These are phyloP conservation scores for Mergus octosetaceus DNA, from an alignment of 2,797 vertebrate species.

Conservation along the genomic window DNA sequence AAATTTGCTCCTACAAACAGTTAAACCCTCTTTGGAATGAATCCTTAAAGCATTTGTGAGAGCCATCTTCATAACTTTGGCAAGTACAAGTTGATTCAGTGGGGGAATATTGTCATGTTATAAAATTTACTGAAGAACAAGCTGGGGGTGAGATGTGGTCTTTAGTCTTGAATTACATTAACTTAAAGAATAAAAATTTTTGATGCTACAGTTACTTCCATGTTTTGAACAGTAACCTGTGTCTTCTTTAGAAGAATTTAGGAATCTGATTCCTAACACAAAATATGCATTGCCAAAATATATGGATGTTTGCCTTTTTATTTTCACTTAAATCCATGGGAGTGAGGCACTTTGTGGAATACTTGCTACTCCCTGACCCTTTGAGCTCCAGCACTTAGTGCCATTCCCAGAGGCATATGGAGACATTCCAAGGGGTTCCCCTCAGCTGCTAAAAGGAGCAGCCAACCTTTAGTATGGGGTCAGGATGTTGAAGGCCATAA, in stretches of 20 bases:
- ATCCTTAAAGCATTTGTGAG: background rate
- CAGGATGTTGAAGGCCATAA: background rate
- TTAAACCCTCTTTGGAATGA: background rate
- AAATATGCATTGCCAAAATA: background rate
- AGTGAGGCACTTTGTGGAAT: background rate
- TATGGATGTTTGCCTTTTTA: background rate
- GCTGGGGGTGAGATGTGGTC: background rate
- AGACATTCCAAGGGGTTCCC: rapidly evolving
- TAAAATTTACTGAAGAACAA: background rate
- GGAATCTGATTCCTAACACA: background rate
- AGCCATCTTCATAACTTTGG: background rate
- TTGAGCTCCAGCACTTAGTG: background rate
- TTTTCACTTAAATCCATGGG: background rate
- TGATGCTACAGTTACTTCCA: background rate
- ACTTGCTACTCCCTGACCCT: background rate
- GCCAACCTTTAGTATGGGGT: background rate
- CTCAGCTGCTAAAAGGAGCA: background rate
- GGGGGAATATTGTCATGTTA: background rate
- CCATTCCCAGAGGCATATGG: rapidly evolving
- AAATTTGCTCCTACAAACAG: background rate
- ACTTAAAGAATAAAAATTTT: background rate
- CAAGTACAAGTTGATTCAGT: background rate
- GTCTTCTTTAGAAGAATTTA: background rate
- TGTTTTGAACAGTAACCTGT: background rate
- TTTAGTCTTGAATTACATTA: background rate